phyloP scores from a whole-genome alignment of 2,113 vertebrate species.

The Suncus etruscus region DNA sequence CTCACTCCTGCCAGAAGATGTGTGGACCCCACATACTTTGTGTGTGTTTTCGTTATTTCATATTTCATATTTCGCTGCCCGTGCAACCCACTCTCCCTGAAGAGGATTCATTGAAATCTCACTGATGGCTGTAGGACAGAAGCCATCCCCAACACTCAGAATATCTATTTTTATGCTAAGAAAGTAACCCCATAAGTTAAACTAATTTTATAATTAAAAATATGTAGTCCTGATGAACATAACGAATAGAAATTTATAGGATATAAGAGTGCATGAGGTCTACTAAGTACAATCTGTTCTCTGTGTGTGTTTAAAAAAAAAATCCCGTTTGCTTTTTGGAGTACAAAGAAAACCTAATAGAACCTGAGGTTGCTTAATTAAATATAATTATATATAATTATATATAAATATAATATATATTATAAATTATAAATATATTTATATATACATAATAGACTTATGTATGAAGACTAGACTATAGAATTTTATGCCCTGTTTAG shows the following conservation, averaged over 20 bases:
- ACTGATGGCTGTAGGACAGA: too few relatives aligned
- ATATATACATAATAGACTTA: too few relatives aligned
- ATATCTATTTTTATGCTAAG: neutral
- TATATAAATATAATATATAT: too few relatives aligned
- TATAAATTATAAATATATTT: too few relatives aligned
- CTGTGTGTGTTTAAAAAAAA: neutral
- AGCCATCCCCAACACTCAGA: neutral
- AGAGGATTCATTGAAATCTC: too few relatives aligned
- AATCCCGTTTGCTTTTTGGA: neutral
- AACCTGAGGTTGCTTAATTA: slow-evolving; percentile 52
- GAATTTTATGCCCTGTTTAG: neutral
- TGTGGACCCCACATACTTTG: too few relatives aligned
- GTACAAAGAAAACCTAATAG: slow-evolving; percentile 27
- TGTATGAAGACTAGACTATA: neutral
- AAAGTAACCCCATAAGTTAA: neutral
- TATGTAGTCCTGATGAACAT: slow-evolving; percentile 8
- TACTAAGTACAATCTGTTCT: neutral
- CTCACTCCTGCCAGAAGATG: too few relatives aligned
- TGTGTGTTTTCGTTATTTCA: too few relatives aligned
- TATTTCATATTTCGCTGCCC: too few relatives aligned
- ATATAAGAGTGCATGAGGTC: slow-evolving; percentile 60
- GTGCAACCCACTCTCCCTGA: too few relatives aligned
- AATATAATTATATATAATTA: too few relatives aligned
- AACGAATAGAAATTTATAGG: slow-evolving; percentile 13
- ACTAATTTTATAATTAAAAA: slow-evolving; percentile 16